Base-by-base conservation (phyloP, 2,888 invertebrate genomes). In the Rambutsinella grinnellia region DNA sequence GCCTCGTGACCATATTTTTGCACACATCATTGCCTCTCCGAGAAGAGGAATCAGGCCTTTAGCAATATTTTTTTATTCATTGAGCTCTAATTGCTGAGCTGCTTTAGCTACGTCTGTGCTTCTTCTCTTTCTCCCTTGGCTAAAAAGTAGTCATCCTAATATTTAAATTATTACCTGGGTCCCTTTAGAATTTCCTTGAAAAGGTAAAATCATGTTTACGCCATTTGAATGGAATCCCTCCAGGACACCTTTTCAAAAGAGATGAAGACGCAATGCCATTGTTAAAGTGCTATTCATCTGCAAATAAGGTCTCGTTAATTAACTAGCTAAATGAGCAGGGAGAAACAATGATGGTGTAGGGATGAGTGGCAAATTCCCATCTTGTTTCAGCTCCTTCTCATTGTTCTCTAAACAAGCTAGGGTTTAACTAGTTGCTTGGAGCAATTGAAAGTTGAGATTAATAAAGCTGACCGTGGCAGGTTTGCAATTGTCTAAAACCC, bases 231-330 rank as follows among this genome's bases (percentile, higher is more conserved):
- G 6, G 6, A 36, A 36, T 17, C 10, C 51, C 51, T 49, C 51
- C 51, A 49, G 51, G 19, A 49, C n/a, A n/a, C n/a, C 51, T 49
- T n/a, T 49, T 49, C 6, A 8, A 36, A 36, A 36, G 36, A 36
- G 10, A 5, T 67, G 56, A 75, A 62, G 68, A 75, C 51, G 76
- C 66, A 46, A 68, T 70, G 63, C 63, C 57, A 69, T 65, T 69
- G 63, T 54, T 53, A 47, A 65, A 76, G 49, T 57, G 36, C 28
- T 58, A 58, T 63, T 63, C 56, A 66, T 66, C 44, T 53, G 56
- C 76, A 76, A 76, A 76, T 70, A 76, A 70, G 76, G 70, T 47
- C 70, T 70, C 76, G 69, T 76, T 70, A 76, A 76, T 76, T 76
- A 76, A 56, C 53, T 58, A 58, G 58, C 76, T 44, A 70, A 76